A percentile compares a stretch with the other conserved stretches of the same genome.
Conservation (phyloP, 1,140 invertebrate genomes). For the Ganaspis sp. region DNA sequence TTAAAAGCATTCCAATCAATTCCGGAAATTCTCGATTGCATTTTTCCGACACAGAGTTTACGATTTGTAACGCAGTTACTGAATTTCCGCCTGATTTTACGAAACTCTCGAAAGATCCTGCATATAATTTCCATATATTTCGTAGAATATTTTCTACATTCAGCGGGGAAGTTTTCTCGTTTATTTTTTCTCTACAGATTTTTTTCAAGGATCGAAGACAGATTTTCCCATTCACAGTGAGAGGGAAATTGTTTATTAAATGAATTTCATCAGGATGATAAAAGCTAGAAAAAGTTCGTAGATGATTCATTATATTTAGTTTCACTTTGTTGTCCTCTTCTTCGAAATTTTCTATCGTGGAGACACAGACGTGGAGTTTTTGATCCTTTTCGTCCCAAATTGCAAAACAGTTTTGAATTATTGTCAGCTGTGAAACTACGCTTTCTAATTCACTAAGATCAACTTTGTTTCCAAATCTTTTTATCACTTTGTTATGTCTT, state of each 20-base stretch:
- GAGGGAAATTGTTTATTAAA: slow-evolving; percentile 55
- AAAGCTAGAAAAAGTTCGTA: slow-evolving; percentile 48
- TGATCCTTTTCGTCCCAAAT: slow-evolving; percentile 75
- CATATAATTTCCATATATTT: slow-evolving; percentile 64
- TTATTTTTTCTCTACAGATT: slow-evolving; percentile 38
- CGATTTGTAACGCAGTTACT: slow-evolving; percentile 71
- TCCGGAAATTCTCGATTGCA: slow-evolving; percentile 60
- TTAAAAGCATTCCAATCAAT: slow-evolving; percentile 66
- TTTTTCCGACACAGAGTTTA: slow-evolving; percentile 61
- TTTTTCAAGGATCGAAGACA: slow-evolving; percentile 56
- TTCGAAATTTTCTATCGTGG: slow-evolving; percentile 34
- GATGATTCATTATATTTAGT: slow-evolving; percentile 69
- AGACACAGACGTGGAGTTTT: slow-evolving; percentile 76
- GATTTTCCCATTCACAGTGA: slow-evolving; percentile 66
- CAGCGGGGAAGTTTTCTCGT: slow-evolving; percentile 70
- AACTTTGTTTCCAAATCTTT: slow-evolving; percentile 84
- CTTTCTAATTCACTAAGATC: slow-evolving; percentile 80
- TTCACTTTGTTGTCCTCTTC: slow-evolving; percentile 61
- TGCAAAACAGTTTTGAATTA: slow-evolving; percentile 75
- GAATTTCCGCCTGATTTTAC: slow-evolving; percentile 76
- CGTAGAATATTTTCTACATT: slow-evolving; percentile 63
- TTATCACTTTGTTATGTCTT: slow-evolving; percentile 82
- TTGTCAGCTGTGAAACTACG: slow-evolving; percentile 71
- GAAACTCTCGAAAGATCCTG: slow-evolving; percentile 67
- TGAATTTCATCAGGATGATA: slow-evolving; percentile 67